Evolutionary conservation across 2,888 invertebrate genomes (phyloP), one percentile per base, ranked within the genome.

Genomic region (Parapristionchus giblindavisi): DNA sequence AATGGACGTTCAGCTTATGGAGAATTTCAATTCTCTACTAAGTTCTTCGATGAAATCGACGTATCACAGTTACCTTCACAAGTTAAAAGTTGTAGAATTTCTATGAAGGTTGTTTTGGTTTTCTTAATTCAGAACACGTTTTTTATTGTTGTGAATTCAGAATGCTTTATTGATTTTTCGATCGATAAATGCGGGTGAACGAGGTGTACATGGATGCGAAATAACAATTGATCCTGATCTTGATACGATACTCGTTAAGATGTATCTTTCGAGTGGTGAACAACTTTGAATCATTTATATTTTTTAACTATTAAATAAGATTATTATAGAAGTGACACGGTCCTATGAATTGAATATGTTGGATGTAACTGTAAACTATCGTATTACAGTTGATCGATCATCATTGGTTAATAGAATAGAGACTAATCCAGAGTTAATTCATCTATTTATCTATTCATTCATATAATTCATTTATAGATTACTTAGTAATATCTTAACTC

Each of bases 161-260:
- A 68, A 34, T 29, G 68, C 68, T 34, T 36, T 68, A n/a, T 34
- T 36, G 4, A 52, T 68, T 36, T 68, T 68, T 36, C 68, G 36
- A 52, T 17, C 38, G 3, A 36, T 68, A 6, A 51, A 68, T 52
- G 21, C 36, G 17, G 68, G 51, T 21, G 68, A 68, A 24, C 36
- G 68, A 68, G 32, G 34, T 52, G 52, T 68, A 2, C 52, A 34
- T 27, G 51, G 51, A 14, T 68, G 68, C 24, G 34, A 68, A 27
- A 52, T 68, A 8, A 68, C 40, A 24, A 27, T 68, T 11, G 68
- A 68, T 52, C 68, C 68, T 3, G n/a, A 34, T 21, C 24, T 68
- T 11, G 68, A 68, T 24, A 52, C 68, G 24, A 68, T 68, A 21
- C 68, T 68, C 21, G 52, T 68, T 3, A 29, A 68, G 29, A 34